Evolutionary conservation across 2,888 invertebrate species (phyloP).

Genomic region (Drosophila buzzatii): DNA sequence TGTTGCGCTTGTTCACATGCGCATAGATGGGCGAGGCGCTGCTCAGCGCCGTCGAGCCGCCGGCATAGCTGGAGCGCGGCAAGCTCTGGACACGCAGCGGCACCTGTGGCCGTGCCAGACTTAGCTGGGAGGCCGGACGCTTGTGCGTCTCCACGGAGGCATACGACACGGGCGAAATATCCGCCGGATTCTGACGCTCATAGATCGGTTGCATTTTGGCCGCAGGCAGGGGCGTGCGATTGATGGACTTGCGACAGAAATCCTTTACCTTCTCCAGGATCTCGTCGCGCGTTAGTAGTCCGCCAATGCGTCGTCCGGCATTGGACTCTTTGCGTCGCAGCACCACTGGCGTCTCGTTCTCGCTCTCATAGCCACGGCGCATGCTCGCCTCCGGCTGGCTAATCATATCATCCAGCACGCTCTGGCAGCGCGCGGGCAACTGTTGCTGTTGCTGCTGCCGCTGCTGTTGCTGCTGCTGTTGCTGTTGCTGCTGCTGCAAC

Average conservation of each 20-base stretch:
- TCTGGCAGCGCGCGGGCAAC: slow-evolving; percentile 82
- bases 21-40: slow-evolving; percentile 82
- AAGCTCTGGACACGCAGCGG: slow-evolving; percentile 83
- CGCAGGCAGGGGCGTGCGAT: slow-evolving; percentile 72
- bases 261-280: slow-evolving; percentile 84
- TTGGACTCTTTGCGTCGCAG: slow-evolving; percentile 58
- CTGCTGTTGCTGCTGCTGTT: slow-evolving; percentile 14
- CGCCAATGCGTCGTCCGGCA: slow-evolving; percentile 68
- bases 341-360: slow-evolving; percentile 74
- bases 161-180: slow-evolving; percentile 84
- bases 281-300: slow-evolving; percentile 82
- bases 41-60: slow-evolving; percentile 43
- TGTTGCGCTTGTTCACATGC: slow-evolving; percentile 83
- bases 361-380: slow-evolving; percentile 74
- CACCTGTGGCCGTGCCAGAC: slow-evolving; percentile 80
- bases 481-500: slow-evolving; percentile 39
- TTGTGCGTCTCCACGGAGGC: slow-evolving; percentile 82
- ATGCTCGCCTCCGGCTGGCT: slow-evolving; percentile 20
- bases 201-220: slow-evolving; percentile 67
- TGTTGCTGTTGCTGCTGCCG: slow-evolving; percentile 20
- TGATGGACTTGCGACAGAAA: slow-evolving; percentile 84
- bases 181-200: slow-evolving; percentile 61
- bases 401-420: slow-evolving; percentile 82
- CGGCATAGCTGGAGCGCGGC: slow-evolving; percentile 54
- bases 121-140: slow-evolving; percentile 68